Conservation (phyloP, 2,113 vertebrate genomes). For the Heterocephalus glaber region DNA sequence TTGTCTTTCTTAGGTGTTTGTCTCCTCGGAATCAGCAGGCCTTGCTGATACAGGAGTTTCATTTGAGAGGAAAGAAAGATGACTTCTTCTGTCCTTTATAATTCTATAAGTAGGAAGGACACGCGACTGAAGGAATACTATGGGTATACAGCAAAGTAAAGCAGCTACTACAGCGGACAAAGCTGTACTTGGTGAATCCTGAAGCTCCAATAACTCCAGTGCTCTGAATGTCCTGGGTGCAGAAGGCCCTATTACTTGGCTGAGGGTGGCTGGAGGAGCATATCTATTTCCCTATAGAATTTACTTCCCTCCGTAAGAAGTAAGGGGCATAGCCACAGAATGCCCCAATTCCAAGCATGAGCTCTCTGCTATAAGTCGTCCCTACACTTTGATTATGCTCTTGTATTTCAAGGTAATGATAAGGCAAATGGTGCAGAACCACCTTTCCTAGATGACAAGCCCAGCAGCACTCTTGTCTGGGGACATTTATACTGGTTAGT, state of each 20-base stretch:
- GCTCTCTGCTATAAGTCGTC: neutral
- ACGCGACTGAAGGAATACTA: neutral
- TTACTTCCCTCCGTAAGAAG: neutral
- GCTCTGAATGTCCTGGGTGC: neutral
- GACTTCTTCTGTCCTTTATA: neutral
- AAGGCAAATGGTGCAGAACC: no score
- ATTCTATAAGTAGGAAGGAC: neutral
- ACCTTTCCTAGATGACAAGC: neutral
- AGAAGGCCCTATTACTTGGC: neutral
- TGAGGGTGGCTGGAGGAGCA: no score
- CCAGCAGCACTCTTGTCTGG: neutral
- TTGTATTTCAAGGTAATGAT: no score
- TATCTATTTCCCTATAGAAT: neutral
- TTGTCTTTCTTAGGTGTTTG: slow-evolving; percentile 39
- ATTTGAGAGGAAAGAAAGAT: neutral
- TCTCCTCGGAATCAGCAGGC: neutral
- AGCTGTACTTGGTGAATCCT: neutral
- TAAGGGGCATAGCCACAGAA: no score
- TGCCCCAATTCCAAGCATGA: neutral
- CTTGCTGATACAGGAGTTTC: neutral
- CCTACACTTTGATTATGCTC: neutral
- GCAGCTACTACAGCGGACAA: accelerated
- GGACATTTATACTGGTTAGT: neutral
- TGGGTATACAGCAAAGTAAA: neutral
- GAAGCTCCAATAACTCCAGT: accelerated